Conservation (phyloP, 2,797 vertebrate genomes). For the Masticophis lateralis region DNA sequence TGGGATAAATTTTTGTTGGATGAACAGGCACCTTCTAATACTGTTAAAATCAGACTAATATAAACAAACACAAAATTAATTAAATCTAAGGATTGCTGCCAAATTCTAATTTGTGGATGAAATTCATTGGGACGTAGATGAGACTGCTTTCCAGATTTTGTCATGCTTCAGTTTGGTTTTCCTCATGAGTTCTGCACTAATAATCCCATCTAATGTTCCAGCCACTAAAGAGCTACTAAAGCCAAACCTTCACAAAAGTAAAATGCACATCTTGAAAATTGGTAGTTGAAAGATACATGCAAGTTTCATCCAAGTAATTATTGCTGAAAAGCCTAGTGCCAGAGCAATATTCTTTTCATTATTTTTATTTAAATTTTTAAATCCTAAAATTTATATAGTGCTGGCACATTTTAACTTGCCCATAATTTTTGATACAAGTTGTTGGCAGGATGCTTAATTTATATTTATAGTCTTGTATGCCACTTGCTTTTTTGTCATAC, state of each 20-base stretch:
- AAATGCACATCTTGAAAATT: not conserved
- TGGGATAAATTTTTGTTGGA: conserved; percentile 3
- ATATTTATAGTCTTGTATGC: not conserved
- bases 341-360: not conserved
- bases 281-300: not conserved
- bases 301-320: not conserved
- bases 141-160: not conserved
- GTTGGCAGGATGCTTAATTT: not conserved
- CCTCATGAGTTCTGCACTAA: not conserved
- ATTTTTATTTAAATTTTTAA: not conserved
- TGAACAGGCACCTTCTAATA: not conserved
- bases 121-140: not conserved
- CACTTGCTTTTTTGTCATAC: not conserved
- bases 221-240: not conserved
- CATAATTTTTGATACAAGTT: not conserved
- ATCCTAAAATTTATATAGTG: not conserved
- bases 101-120: not conserved
- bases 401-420: not conserved
- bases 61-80: not conserved
- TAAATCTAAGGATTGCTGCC: not conserved
- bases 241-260: not conserved
- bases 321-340: not conserved
- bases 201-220: not conserved
- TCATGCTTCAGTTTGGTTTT: not conserved
- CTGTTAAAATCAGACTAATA: conserved; percentile 7